phyloP scores from a whole-genome alignment of 2,113 vertebrate species.

The Octodon degus region DNA sequence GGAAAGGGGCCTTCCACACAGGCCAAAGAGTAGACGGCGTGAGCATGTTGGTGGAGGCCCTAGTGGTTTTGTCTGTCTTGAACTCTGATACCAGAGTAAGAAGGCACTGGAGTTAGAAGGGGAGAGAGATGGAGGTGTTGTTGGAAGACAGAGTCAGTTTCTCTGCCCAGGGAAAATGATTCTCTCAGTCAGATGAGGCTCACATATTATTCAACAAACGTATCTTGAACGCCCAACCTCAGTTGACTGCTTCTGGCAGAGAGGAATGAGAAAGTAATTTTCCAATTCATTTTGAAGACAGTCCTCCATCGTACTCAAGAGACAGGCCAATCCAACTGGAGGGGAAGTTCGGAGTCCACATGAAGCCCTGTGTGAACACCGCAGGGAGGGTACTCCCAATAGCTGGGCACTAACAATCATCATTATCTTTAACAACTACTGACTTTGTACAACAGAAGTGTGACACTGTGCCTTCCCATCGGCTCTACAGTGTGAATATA shows the following conservation, averaged over 20 bases:
- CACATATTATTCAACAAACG: rapidly evolving
- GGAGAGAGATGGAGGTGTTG: background rate
- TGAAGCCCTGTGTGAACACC: no score
- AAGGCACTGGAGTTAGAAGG: background rate
- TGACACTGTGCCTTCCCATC: background rate
- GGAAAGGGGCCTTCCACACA: background rate
- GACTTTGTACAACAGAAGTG: background rate
- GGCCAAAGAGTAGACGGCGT: background rate
- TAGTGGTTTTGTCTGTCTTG: background rate
- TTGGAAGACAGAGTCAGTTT: background rate
- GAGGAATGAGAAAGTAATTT: background rate
- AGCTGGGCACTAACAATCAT: background rate
- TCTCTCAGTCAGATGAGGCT: background rate
- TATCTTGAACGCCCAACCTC: background rate
- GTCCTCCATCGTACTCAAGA: background rate
- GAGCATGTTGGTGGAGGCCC: background rate
- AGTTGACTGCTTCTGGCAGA: background rate
- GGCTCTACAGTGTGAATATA: background rate
- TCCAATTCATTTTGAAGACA: conserved; percentile 32
- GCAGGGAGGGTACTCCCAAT: rapidly evolving
- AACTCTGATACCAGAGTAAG: background rate
- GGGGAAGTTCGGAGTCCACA: background rate
- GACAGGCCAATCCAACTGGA: background rate
- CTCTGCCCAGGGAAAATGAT: background rate
- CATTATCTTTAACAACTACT: background rate